A percentile compares a stretch with the other conserved stretches of the same genome.
Conservation (phyloP, 1,140 invertebrate species). For the Magallana angulata region DNA sequence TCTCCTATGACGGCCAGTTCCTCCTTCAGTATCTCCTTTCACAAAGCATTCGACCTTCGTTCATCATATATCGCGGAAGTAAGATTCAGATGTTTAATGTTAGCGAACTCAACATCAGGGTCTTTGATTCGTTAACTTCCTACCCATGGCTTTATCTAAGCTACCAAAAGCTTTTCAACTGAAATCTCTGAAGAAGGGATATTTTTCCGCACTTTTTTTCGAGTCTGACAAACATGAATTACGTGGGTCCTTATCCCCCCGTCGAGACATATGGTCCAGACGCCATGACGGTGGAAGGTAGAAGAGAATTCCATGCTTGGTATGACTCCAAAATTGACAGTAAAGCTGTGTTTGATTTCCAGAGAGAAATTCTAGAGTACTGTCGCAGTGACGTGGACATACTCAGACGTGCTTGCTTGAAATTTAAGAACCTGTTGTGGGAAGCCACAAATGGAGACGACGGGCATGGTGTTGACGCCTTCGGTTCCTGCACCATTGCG, state of each 20-base stretch:
- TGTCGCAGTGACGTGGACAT: slow-evolving; percentile 57
- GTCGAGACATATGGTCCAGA: slow-evolving; percentile 38
- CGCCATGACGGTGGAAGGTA: slow-evolving; percentile 27
- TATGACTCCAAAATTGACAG: slow-evolving; percentile 35
- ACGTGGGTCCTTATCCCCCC: slow-evolving; percentile 43
- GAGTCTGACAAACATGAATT: slow-evolving; percentile 42
- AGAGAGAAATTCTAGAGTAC: slow-evolving; percentile 49
- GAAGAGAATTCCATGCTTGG: slow-evolving; percentile 53
- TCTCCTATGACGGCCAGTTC: slow-evolving; percentile 40
- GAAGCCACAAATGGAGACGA: background rate
- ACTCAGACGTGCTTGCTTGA: no score
- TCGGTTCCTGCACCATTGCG: slow-evolving; percentile 55
- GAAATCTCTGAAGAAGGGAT: slow-evolving; percentile 49
- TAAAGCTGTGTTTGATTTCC: slow-evolving; percentile 50
- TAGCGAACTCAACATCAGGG: slow-evolving; percentile 29
- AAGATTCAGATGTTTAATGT: slow-evolving; percentile 47
- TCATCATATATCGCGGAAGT: slow-evolving; percentile 33
- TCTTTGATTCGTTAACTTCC: slow-evolving; percentile 55
- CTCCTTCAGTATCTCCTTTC: slow-evolving; percentile 39
- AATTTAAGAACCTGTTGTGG: no score
- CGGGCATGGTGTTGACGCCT: slow-evolving; percentile 46
- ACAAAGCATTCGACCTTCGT: slow-evolving; percentile 19
- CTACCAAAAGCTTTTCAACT: slow-evolving; percentile 53
- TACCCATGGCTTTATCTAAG: slow-evolving; percentile 51
- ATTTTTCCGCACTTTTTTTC: slow-evolving; percentile 57